Evolutionary conservation across 2,888 invertebrate genomes (phyloP).

Genomic region (Miltochrista miniata): DNA sequence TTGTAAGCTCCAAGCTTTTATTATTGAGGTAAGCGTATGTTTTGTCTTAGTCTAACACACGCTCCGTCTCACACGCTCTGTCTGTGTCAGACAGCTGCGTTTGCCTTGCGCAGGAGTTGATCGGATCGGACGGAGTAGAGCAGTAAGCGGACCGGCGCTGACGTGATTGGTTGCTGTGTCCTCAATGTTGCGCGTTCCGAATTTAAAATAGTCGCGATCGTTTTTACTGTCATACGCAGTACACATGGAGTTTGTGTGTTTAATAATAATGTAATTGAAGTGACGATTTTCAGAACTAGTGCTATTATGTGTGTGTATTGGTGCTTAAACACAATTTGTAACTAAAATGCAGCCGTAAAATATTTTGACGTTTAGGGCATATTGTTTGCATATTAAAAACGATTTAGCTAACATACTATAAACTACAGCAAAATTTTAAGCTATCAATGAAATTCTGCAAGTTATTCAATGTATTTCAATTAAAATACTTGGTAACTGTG

Average conservation of each 20-base stretch:
- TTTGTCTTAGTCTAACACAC: constrained; percentile 50
- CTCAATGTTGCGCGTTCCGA: constrained; percentile 54
- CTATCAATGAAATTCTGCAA: no score
- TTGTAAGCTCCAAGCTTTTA: constrained; percentile 69
- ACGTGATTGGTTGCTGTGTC: constrained; percentile 68
- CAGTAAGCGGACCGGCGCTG: constrained; percentile 77
- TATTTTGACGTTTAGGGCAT: constrained; percentile 45
- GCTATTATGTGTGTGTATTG: constrained; percentile 49
- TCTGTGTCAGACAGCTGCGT: constrained; percentile 43
- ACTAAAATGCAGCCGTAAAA: constrained; percentile 56
- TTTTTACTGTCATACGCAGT: constrained; percentile 54
- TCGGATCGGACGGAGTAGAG: constrained; percentile 55
- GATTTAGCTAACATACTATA: constrained; percentile 39
- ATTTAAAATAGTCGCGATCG: constrained; percentile 71
- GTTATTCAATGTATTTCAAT: not conserved
- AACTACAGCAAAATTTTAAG: constrained; percentile 32
- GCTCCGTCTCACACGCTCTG: constrained; percentile 55
- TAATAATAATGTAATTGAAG: constrained; percentile 12
- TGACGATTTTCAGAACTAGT: constrained; percentile 35
- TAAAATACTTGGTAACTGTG: constrained; percentile 23
- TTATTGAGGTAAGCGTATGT: constrained; percentile 71
- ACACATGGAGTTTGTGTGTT: constrained; percentile 51
- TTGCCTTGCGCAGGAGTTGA: constrained; percentile 76
- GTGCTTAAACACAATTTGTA: constrained; percentile 47
- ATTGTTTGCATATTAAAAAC: constrained; percentile 27